Percentiles rank a stretch among this genome's conserved stretches.
Conservation (phyloP, 1,140 invertebrate genomes). For the Caenorhabditis remanei region DNA sequence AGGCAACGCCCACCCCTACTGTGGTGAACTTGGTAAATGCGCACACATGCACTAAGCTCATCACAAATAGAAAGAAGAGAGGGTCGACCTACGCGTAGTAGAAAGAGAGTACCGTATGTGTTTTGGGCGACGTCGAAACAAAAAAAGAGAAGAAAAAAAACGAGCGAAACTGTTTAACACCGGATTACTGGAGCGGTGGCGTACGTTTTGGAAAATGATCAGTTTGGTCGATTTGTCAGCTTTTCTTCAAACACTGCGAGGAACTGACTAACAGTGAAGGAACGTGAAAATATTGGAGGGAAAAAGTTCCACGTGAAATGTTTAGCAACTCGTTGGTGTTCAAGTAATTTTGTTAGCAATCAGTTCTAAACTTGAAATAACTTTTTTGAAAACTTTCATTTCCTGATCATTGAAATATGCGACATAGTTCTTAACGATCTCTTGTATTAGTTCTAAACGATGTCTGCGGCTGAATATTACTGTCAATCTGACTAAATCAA, state of each 20-base stretch:
- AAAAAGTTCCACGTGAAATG: conserved; percentile 1
- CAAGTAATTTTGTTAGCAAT: background rate
- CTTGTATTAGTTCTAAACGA: no score
- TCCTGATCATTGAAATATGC: background rate
- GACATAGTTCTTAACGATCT: no score
- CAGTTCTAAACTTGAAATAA: background rate
- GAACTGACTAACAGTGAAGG: conserved; percentile 47
- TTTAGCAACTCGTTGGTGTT: background rate
- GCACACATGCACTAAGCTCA: conserved; percentile 56
- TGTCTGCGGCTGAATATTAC: no score
- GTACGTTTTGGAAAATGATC: conserved; percentile 51
- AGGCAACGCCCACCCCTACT: conserved; percentile 45
- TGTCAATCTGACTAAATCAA: no score
- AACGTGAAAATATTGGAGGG: conserved; percentile 37
- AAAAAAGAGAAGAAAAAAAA: conserved; percentile 8
- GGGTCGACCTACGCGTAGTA: conserved; percentile 37
- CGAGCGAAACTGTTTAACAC: conserved; percentile 53
- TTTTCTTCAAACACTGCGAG: conserved; percentile 44
- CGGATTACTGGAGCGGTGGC: conserved; percentile 47
- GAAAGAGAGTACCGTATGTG: conserved; percentile 51
- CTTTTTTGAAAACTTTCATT: conserved; percentile 5
- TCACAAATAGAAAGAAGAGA: conserved; percentile 50
- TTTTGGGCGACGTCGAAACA: conserved; percentile 49
- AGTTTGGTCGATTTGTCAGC: conserved; percentile 46
- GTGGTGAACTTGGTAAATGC: conserved; percentile 45